Evolutionary conservation across 2,113 vertebrate species (phyloP), one percentile per base, ranked within the genome.

Genomic region (Apistogramma diplotaenia): DNA sequence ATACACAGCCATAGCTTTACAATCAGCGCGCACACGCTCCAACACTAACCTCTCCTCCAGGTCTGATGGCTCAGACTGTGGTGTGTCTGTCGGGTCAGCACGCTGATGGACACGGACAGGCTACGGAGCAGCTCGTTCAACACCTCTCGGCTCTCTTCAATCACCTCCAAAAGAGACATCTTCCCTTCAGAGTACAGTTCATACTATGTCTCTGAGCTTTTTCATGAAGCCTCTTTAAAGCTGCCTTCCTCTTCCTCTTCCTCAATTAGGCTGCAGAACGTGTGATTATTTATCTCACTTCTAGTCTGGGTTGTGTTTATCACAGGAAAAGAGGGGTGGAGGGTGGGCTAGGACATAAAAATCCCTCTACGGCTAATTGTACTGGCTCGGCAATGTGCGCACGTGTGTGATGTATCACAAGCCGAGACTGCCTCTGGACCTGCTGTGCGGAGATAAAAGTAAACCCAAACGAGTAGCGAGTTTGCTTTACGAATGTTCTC

Each of bases 281-380:
- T 79, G 85, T 43, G 71, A 79, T 65, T 85, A 83, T 92, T 87
- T 89, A 82, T 88, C 85, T 87, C 18, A 13, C 71, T 86, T 74
- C 72, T 84, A 78, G 89, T 91, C 84, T 76, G 87, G 72, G 61
- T 43, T 49, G 82, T 35, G 56, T 85, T 87, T 89, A 92, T 90
- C 90, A 65, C 85, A 90, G 93, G 93, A 94, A 91, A 81, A 74
- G 78, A 67, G 40, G 87, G 89, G 89, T 8, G 83, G 89, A 82
- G 87, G 84, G 71, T 51, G 75, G 57, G 58, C 58, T 54, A 13
- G 40, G 76, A 85, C 83, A 85, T 53, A 75, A 85, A 74, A 85
- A 74, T 53, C 65, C 83, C 75, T 31, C 67, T n/a, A 19, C 70
- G 62, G 71, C 67, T 84, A 82, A 88, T 82, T 75, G 87, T n/a